Conservation (phyloP, 2,888 invertebrate species). For the Beris chalybata region DNA sequence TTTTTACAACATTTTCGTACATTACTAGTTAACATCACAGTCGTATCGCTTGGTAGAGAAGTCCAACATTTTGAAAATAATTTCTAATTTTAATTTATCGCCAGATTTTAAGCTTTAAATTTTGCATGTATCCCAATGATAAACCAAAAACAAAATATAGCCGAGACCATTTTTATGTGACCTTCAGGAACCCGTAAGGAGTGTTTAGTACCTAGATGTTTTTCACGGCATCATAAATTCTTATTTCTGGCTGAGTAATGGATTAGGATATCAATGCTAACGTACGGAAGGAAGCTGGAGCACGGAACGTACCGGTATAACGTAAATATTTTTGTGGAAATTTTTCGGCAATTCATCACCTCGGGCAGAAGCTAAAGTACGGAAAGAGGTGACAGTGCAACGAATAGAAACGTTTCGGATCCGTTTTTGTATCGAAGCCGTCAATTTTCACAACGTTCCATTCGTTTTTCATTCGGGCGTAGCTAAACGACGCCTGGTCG, state of each 20-base stretch:
- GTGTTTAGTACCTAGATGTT: neutral
- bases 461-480: conserved; percentile 75
- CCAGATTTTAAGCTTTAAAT: neutral
- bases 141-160: neutral
- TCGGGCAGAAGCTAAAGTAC: conserved; percentile 79
- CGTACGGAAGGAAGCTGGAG: conserved; percentile 13
- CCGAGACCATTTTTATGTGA: neutral
- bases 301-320: conserved; percentile 1
- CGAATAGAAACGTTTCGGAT: conserved; percentile 86
- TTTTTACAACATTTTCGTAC: conserved; percentile 11
- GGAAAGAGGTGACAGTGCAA: conserved; percentile 89
- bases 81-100: conserved; percentile 8
- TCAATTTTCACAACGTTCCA: conserved; percentile 83
- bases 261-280: conserved; percentile 6
- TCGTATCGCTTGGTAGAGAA: conserved; percentile 11
- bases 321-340: neutral
- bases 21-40: conserved; percentile 25
- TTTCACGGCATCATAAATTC: conserved; percentile 19
- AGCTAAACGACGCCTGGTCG: conserved; percentile 88
- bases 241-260: conserved; percentile 19
- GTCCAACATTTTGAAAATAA: conserved; percentile 2
- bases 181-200: neutral
- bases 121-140: neutral
- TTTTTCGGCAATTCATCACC: conserved; percentile 54
- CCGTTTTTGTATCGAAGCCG: conserved; percentile 76